Conservation (phyloP, 2,797 vertebrate species). For the Enteromius anoplus region DNA sequence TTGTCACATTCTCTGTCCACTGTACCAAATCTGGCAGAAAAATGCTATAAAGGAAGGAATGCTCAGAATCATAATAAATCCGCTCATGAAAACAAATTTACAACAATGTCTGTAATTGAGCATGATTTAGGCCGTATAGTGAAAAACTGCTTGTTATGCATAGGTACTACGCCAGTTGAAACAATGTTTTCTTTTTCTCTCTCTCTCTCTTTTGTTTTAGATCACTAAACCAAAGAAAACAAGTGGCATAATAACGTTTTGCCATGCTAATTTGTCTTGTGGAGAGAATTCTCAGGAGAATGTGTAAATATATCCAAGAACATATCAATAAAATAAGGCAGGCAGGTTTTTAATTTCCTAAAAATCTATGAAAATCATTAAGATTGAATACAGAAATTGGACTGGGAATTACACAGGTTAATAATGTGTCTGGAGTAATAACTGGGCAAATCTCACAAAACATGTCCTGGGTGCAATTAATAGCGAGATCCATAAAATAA, state of each 20-base stretch:
- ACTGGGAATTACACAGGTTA: conserved; percentile 18
- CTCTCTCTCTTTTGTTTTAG: conserved; percentile 1
- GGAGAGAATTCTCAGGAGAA: conserved; percentile 12
- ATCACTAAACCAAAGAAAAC: conserved; percentile 31
- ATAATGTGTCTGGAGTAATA: conserved; percentile 3
- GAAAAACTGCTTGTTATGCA: conserved; percentile 29
- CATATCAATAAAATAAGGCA: conserved; percentile 9
- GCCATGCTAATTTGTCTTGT: conserved; percentile 12
- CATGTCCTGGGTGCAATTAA: conserved; percentile 9
- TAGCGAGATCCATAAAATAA: background rate
- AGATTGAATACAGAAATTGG: conserved; percentile 21
- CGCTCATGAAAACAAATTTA: conserved; percentile 10
- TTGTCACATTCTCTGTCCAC: conserved; percentile 34
- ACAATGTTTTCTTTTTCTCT: background rate
- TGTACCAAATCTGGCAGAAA: conserved; percentile 34
- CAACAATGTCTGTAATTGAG: conserved; percentile 35
- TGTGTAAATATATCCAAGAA: conserved; percentile 16
- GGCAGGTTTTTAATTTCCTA: conserved; percentile 26
- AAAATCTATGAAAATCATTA: conserved; percentile 24
- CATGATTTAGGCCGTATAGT: conserved; percentile 20
- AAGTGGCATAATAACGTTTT: conserved; percentile 12
- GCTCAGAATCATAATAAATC: conserved; percentile 38
- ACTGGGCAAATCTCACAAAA: background rate
- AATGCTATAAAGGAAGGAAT: conserved; percentile 21
- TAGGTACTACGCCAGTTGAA: conserved; percentile 8